Base-by-base conservation (phyloP, 2,888 invertebrate genomes). In the Spodoptera exigua region DNA sequence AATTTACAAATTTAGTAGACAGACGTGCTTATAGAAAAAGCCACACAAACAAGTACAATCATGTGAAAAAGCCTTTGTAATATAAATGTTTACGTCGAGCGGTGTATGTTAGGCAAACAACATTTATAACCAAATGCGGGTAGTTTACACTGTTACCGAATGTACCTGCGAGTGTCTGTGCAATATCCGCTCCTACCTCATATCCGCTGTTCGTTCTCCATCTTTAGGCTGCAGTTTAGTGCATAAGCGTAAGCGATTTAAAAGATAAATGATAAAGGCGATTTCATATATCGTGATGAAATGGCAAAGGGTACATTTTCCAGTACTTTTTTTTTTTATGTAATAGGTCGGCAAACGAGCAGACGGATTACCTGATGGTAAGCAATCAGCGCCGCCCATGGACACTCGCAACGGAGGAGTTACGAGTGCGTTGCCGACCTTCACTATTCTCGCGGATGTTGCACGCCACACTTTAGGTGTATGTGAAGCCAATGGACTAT, bases 161-260 rank as follows among this genome's bases (percentile, higher is more conserved):
- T 86, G 89, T 90, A 91, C 90, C 91, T 90, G 90, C 76, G 79
- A 87, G 85, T 88, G 88, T 83, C 85, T 85, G 89, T 82, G 89
- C 89, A 91, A 91, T 91, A 90, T 91, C 90, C 91, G 91, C 84
- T 81, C 66, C 84, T 79, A 83, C 82, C 90, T 91, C 90, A 91
- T 91, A 91, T 91, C 91, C 91, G 91, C 85, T 83, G 80, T 80
- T 84, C 85, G 82, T 85, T 82, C 82, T 73, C 74, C 81, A 84
- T 82, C 87, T 87, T 87, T 82, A 79, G 68, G 48, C 65, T 21
- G 41, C 61, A 74, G 70, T 32, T 7, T 21, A 35, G 45, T 40
- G 17, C 27, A 70, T 18, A 45, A 79, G 79, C 63, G 73, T n/a
- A 2, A 72, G 80, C 80, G 81, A 59, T 59, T 70, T 46, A 14